Conservation (phyloP, 2,888 invertebrate genomes). For the Catocala nupta region DNA sequence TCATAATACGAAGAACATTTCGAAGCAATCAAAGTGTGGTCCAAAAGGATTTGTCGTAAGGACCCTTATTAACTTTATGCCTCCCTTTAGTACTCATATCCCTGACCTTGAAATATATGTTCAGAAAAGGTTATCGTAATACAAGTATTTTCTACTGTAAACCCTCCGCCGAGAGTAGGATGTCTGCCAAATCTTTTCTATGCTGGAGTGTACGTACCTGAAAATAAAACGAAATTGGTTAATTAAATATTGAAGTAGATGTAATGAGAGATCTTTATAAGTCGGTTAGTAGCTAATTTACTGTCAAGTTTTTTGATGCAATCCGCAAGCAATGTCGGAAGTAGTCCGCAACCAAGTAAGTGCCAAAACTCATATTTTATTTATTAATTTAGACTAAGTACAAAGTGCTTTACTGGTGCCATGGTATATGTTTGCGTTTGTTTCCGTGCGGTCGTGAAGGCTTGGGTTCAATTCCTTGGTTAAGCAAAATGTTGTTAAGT, state of each 20-base stretch:
- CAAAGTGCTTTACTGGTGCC: no score
- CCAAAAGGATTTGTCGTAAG: conserved; percentile 32
- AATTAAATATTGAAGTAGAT: neutral
- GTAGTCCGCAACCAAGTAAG: no score
- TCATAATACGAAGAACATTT: conserved; percentile 59
- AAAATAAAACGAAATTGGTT: conserved; percentile 11
- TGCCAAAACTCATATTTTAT: no score
- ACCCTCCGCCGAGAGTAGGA: conserved; percentile 2
- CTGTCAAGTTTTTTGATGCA: no score
- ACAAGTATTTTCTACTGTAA: conserved; percentile 11
- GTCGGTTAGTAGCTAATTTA: no score
- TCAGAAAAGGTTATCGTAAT: conserved; percentile 17
- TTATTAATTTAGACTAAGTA: no score
- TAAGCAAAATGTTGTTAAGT: no score
- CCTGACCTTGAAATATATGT: conserved; percentile 20
- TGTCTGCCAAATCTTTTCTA: neutral
- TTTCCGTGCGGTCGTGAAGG: no score
- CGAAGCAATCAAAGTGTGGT: conserved; percentile 59
- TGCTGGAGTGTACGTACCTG: conserved; percentile 13
- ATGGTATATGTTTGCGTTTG: no score
- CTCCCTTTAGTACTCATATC: conserved; percentile 18
- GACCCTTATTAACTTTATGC: conserved; percentile 54
- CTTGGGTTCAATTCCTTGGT: no score
- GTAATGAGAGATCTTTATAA: neutral
- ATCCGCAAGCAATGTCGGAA: no score